Evolutionary conservation across 2,797 vertebrate genomes (phyloP), one percentile per base, ranked within the genome.

Genomic region (Sebastes trivittatus): DNA sequence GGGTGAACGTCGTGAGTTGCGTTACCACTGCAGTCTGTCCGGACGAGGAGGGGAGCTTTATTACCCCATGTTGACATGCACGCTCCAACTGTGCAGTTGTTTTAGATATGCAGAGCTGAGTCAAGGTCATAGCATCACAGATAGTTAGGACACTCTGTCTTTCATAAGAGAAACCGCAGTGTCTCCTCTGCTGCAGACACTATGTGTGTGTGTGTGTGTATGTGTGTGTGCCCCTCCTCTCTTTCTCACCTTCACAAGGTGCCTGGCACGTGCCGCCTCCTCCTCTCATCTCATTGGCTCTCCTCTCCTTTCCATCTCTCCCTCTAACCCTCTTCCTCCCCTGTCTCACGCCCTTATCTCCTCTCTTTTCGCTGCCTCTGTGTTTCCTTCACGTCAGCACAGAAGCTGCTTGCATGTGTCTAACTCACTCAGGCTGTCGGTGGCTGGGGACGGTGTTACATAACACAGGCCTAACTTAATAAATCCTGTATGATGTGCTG

Each of bases 401-500:
- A 71, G 81, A 60, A 65, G 75, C 80, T 77, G 80, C 84, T 78
- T 55, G 72, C 29, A 8, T 88, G 14, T 87, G 69, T 77, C 30
- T 13, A 6, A 36, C 75, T 81, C 59, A 8, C 67, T 80, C n/a
- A 11, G 61, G 34, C 42, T 14, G 29, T 23, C 8, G 14, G n/a
- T 22, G 52, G 59, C 58, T 14, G 62, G 49, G 2, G 63, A 30
- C 25, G 72, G 4, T 49, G 80, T 93, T 89, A 88, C 61, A 5
- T 91, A 90, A 92, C 71, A 83, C 71, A 83, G 77, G 70, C 70
- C 77, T 81, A 73, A 79, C 65, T 63, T 72, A 65, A 84, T 87
- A 84, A 87, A 90, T 88, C 83, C 81, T 88, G 84, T 65, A 78
- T 87, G 86, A 87, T 77, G 83, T 65, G 38, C 60, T 55, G 6